Base-by-base conservation (phyloP, 92 coral and sea anemone genomes). In the Zoanthus sociatus region DNA sequence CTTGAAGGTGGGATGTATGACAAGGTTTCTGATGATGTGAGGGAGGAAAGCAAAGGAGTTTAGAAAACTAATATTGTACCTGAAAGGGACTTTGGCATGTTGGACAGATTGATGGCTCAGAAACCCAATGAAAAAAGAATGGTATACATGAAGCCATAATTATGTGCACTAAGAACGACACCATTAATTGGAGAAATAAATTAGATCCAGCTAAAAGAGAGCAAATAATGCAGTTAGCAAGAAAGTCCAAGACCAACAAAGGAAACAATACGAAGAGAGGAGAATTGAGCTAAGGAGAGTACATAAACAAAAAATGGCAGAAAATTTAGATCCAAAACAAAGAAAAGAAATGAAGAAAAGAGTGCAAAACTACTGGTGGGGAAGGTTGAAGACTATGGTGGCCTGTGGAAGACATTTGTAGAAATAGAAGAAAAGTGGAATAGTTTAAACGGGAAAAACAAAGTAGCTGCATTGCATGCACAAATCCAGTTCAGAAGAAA, bases 331-430 rank as follows among this genome's bases (percentile, higher is more conserved):
- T 7, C 79, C 30, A 47, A 83, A 71, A 51, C 47, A 71, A 47
- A 71, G 47, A 44, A 83, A 83, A 33, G 79, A 83, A 50, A 70
- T 83, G 67, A 83, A 83, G 73, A 50, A 47, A 46, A 70, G 87
- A 83, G 69, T 83, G 14, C 69, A 84, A 32, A 84, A 84, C 88
- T 71, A 77, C 79, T 84, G 70, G 67, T 71, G 12, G 79, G 21
- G 54, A 84, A 84, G 3, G 17, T 84, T 7, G 88, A 84, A 71
- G 79, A 84, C 12, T 84, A 15, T 84, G 88, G 88, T 11, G 88
- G 79, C 11, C 79, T 71, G 9, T 84, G 79, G 71, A 84, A 84
- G 51, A 21, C 88, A 51, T 4, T 11, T 30, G 73, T 9, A 18
- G 88, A 84, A 55, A 11, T 17, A 1, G 61, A 84, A 16, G 71